Base-by-base conservation (phyloP, 2,113 vertebrate genomes). In the Ictalurus furcatus region DNA sequence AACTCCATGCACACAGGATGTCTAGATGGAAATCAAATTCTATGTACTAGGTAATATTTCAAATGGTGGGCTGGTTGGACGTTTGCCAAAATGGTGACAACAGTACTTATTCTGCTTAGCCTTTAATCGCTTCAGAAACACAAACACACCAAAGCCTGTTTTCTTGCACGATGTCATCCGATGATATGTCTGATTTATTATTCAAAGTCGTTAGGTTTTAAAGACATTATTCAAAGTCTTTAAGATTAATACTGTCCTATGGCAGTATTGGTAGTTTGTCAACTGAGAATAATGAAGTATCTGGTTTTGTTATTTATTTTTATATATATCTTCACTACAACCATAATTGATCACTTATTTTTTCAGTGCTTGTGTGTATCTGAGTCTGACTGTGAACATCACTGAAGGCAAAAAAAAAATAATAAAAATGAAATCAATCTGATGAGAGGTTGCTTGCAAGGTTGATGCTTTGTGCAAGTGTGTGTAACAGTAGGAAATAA, bases 371-470 rank as follows among this genome's bases (percentile, higher is more conserved):
- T 54, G n/a, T 61, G 54, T 74, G 61, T 82, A 78, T 89, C 88
- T 92, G 90, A 89, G 89, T 87, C 91, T 92, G 90, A 88, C 87
- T 91, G 92, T 91, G 91, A 91, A 90, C 92, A 91, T 93, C 92
- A 86, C 94, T 92, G 92, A 88, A 95, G 91, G 93, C 93, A 94
- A 58, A 58, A 56, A 56, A 58, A 4, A 58, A 17, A 56, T 12
- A 54, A 16, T 16, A 56, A 80, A 95, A 95, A 96, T 93, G 89
- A 90, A 93, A 92, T 89, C 90, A 91, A 92, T 94, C 92, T 95
- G 71, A 65, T 86, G 89, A 56, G 90, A 48, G 56, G 85, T 0
- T 28, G 52, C 52, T 54, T 54, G 52, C 52, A 2, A 54, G 52
- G 52, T 13, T 54, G 52, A 54, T 13, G 12, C 13, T 44, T 87